Evolutionary conservation across 2,797 vertebrate genomes (phyloP), one percentile per base, ranked within the genome.

Genomic region (Pangasius krempfi): DNA sequence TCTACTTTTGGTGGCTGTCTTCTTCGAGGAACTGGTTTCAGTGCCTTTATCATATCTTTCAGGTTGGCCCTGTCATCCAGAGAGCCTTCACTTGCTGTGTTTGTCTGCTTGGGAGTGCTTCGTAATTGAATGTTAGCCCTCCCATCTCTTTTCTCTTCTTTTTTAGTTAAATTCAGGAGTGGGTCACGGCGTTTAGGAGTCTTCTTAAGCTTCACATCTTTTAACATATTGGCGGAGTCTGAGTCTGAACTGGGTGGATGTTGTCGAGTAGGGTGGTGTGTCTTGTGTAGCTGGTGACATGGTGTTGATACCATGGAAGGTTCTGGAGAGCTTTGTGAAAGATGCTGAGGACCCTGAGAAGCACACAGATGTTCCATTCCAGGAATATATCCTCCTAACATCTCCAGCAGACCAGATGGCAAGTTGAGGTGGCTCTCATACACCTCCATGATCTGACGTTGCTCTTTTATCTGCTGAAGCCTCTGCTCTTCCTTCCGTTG

Each of bases 401-500:
- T 97, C 92, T 98, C 96, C 87, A 98, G 96, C 93, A 98, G 95
- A 56, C 97, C 97, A 0, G 97, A 96, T 3, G 98, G 97, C 86
- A 99, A 92, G 90, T 98, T 98, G 0, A 99, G 93, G 88, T 96
- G 97, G 0, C 94, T 97, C 85, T 98, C 97, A 73, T 98, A 95
- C 96, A 97, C 95, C 0, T 97, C 95, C 92, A 99, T 96, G 84
- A 97, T 60, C 91, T 97, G 95, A 37, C 87, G 96, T 93, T 99
- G 97, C 90, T 99, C 96, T 90, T 96, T 97, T 25, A 95, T 89
- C 54, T 98, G 97, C 91, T 98, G 97, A 92, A 96, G 96, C 89
- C 92, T 96, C 91, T 99, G 98, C 16, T 97, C 97, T 84, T 98
- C 97, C 82, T 98, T 97, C 92, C 98, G 97, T 94, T 96, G 96